A percentile compares a stretch with the other conserved stretches of the same genome.
phyloP scores from a whole-genome alignment of 2,888 invertebrate species.

The Amiota mariae region DNA sequence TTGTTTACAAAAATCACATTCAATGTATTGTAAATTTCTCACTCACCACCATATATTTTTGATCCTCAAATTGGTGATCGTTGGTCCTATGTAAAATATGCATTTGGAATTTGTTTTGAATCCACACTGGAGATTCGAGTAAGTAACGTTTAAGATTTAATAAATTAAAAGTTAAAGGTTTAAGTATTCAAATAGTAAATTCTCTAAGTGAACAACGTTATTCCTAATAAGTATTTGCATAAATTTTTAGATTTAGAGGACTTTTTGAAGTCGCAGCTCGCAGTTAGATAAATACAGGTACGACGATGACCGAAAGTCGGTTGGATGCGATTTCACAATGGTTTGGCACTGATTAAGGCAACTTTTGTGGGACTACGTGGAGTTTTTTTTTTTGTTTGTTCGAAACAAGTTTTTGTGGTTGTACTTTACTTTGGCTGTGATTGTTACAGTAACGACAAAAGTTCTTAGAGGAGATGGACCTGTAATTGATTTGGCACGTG shows the following conservation, averaged over 20 bases:
- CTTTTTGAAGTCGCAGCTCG: slow-evolving; percentile 1
- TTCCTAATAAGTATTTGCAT: background rate
- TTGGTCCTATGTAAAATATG: slow-evolving; percentile 73
- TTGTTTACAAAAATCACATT: too few relatives aligned
- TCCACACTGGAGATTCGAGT: too few relatives aligned
- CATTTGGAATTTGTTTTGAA: slow-evolving; percentile 52
- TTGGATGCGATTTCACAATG: slow-evolving; percentile 26
- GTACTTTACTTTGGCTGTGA: background rate
- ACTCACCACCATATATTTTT: slow-evolving; percentile 74
- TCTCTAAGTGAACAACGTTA: slow-evolving; percentile 30
- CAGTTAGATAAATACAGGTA: slow-evolving; percentile 13
- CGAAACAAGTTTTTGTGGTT: background rate
- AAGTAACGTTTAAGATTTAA: background rate
- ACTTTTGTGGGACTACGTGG: slow-evolving; percentile 36
- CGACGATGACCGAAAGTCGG: slow-evolving; percentile 1
- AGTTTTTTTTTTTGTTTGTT: background rate
- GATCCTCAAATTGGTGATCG: slow-evolving; percentile 73
- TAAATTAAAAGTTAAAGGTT: background rate
- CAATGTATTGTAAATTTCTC: background rate
- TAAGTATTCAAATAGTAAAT: slow-evolving; percentile 30
- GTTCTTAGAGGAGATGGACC: background rate
- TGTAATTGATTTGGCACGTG: background rate
- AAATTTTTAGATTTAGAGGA: background rate
- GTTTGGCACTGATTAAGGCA: slow-evolving; percentile 63
- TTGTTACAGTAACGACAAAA: background rate